Conservation (phyloP, 2,113 vertebrate genomes). For the Neogale vison region DNA sequence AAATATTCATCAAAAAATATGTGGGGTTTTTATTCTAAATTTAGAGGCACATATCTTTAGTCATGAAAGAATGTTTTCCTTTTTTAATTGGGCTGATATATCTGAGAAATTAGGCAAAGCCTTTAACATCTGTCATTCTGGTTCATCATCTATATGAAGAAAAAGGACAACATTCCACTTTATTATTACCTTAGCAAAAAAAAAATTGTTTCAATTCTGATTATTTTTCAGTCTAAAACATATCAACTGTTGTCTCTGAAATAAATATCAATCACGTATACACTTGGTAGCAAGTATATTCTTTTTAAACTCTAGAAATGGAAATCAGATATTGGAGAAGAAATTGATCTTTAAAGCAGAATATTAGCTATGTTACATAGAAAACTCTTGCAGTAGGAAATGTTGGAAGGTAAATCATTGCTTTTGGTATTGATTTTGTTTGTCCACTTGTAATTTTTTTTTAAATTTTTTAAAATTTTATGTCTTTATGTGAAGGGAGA, state of each 20-base stretch:
- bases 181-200: not conserved
- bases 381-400: not conserved
- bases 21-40: not conserved
- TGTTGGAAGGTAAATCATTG: not conserved
- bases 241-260: not conserved
- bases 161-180: not conserved
- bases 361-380: not conserved
- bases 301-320: not conserved
- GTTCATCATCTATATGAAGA: not conserved
- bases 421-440: not conserved
- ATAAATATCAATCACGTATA: not conserved
- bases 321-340: not conserved
- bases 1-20: not conserved
- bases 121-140: not conserved
- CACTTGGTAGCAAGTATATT: not conserved
- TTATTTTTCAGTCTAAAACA: conserved; percentile 35
- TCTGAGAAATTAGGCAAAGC: not conserved
- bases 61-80: not conserved
- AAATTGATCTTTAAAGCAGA: not conserved
- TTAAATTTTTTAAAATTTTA: too few species aligned
- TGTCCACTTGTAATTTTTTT: not conserved
- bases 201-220: not conserved
- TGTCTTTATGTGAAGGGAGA: too few species aligned
- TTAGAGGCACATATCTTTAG: not conserved
- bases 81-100: not conserved